Evolutionary conservation across 2,113 vertebrate species (phyloP).

Genomic region (Trichechus manatus): DNA sequence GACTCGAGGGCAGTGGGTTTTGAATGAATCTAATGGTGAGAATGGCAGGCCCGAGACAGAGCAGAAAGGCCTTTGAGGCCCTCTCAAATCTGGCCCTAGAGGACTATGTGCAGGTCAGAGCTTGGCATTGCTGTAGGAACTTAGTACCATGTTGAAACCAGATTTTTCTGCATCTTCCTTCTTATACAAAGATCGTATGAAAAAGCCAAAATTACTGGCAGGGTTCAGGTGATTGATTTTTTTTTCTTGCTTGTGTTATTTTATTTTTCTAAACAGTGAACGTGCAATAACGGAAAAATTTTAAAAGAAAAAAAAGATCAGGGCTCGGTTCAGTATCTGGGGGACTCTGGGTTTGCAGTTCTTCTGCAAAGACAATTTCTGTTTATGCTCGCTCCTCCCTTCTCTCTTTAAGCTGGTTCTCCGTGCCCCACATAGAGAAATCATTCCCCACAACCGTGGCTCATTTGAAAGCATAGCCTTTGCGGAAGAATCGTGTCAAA

Average conservation of each 20-base stretch:
- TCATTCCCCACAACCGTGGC: background rate
- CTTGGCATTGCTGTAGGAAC: background rate
- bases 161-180: background rate
- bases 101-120: background rate
- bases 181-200: background rate
- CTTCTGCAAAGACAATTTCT: background rate
- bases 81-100: background rate
- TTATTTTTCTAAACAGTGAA: background rate
- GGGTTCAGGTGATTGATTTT: background rate
- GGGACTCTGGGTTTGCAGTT: background rate
- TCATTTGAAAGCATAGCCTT: background rate
- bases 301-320: background rate
- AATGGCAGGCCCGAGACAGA: background rate
- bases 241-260: background rate
- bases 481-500: background rate
- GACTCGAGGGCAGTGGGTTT: no score
- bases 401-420: background rate
- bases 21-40: background rate
- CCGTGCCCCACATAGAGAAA: background rate
- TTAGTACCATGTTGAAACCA: background rate
- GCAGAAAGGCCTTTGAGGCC: background rate
- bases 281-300: background rate
- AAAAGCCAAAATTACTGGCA: background rate
- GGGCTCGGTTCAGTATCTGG: background rate
- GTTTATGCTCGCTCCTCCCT: background rate